phyloP scores from a whole-genome alignment of 2,113 vertebrate genomes.

The Tetraodon nigroviridis region DNA sequence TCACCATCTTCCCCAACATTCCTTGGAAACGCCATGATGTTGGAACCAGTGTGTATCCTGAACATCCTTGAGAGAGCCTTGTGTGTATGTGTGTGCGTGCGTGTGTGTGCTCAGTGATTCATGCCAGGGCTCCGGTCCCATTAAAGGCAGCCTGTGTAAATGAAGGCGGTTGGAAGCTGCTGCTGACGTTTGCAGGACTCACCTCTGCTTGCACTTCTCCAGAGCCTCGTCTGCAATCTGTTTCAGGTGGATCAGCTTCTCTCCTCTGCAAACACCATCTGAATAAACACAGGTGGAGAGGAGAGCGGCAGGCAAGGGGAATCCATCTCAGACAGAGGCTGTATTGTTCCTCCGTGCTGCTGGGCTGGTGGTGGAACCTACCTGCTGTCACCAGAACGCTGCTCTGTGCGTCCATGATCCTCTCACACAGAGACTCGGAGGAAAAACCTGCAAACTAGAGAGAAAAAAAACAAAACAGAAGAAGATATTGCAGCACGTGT shows the following conservation, averaged over 20 bases:
- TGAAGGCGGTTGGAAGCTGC: conserved; percentile 10
- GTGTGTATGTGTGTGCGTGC: conserved; percentile 7
- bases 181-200: conserved; percentile 15
- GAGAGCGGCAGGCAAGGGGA: conserved; percentile 1
- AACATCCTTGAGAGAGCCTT: conserved; percentile 33
- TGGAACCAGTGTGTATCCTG: conserved; percentile 25
- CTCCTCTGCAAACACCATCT: conserved; percentile 81
- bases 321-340: conserved; percentile 2
- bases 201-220: conserved; percentile 74
- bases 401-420: conserved; percentile 76
- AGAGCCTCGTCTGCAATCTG: conserved; percentile 76
- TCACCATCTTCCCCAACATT: conserved; percentile 36
- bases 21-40: conserved; percentile 52
- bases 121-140: conserved; percentile 11
- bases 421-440: conserved; percentile 76
- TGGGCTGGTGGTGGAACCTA: conserved; percentile 33
- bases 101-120: conserved; percentile 29
- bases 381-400: conserved; percentile 77
- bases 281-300: conserved; percentile 2
- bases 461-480: neutral
- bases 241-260: conserved; percentile 81
- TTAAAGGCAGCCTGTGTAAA: conserved; percentile 43
- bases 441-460: conserved; percentile 82
- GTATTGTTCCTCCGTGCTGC: neutral
- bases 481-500: neutral